Evolutionary conservation across 1,140 invertebrate genomes (phyloP).

Genomic region (Magallana angulata): DNA sequence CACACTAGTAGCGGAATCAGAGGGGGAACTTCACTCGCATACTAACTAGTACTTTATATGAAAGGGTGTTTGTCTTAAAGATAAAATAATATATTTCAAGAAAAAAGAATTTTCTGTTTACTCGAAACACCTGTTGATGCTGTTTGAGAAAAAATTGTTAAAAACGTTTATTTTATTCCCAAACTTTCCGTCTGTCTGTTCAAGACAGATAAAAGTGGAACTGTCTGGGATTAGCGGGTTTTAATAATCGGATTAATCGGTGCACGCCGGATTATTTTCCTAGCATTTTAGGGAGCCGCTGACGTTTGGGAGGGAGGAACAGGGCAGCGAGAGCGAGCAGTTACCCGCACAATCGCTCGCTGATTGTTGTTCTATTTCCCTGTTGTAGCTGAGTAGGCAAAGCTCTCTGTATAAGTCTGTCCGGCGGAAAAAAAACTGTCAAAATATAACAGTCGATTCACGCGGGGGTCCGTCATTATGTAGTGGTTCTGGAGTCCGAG

Average conservation of each 20-base stretch:
- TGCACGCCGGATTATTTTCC: slow-evolving; percentile 3
- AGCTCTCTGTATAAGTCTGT: not conserved
- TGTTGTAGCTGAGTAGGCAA: not conserved
- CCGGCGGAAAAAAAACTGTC: not conserved
- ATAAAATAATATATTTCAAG: not conserved
- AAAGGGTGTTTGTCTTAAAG: not conserved
- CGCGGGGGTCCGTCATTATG: not conserved
- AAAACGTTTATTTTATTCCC: not conserved
- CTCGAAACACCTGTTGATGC: slow-evolving; percentile 5
- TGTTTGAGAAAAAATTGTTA: not conserved
- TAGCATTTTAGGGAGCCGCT: not conserved
- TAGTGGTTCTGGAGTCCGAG: slow-evolving; percentile 14
- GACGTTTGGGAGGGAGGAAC: not conserved
- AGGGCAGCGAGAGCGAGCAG: not conserved
- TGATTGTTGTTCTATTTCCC: not conserved
- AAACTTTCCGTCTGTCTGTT: slow-evolving; percentile 9
- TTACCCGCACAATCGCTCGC: not conserved
- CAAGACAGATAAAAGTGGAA: not conserved
- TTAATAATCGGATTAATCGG: slow-evolving; percentile 30
- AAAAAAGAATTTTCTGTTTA: not conserved
- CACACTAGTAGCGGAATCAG: not conserved
- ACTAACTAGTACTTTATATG: not conserved
- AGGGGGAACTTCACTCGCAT: not conserved
- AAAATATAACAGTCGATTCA: not conserved
- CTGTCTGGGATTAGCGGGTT: slow-evolving; percentile 11